These are phyloP conservation scores for Semotilus atromaculatus DNA, from an alignment of 2,797 vertebrate genomes.

Conservation along the genomic window DNA sequence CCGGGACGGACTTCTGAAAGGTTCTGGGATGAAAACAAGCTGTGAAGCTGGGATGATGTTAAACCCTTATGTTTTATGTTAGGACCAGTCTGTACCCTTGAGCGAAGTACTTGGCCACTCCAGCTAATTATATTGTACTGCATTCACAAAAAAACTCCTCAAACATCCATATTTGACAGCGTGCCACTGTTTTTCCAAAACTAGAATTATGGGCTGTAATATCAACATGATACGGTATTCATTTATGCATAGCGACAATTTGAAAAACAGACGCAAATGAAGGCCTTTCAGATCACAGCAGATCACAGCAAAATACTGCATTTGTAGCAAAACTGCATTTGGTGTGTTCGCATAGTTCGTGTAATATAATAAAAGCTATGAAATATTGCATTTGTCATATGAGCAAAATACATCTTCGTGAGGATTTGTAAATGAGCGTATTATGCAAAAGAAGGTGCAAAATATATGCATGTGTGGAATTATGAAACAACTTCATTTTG, in stretches of 20 bases:
- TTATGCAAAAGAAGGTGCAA: conserved; percentile 49
- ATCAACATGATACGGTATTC: conserved; percentile 23
- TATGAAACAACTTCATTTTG: conserved; percentile 26
- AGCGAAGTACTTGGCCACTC: conserved; percentile 37
- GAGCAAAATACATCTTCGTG: conserved; percentile 29
- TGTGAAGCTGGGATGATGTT: conserved; percentile 44
- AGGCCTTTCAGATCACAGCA: background rate
- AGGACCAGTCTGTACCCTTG: conserved; percentile 30
- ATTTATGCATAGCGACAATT: conserved; percentile 14
- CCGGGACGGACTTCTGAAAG: conserved; percentile 39
- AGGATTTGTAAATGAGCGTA: conserved; percentile 39
- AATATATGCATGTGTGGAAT: conserved; percentile 20
- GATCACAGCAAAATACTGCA: background rate
- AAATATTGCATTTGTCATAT: conserved; percentile 24
- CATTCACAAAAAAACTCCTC: conserved; percentile 17
- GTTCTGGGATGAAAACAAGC: conserved; percentile 44
- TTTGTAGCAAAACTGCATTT: background rate
- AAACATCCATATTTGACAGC: conserved; percentile 15
- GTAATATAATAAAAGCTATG: conserved; percentile 18
- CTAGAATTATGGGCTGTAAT: conserved; percentile 16
- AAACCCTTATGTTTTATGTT: conserved; percentile 44
- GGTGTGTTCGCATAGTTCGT: background rate
- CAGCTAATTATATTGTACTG: conserved; percentile 42
- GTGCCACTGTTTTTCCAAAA: conserved; percentile 30
- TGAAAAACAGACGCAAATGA: conserved; percentile 15